Evolutionary conservation across 1,140 invertebrate genomes (phyloP), one percentile per base, ranked within the genome.

Genomic region (Anthonomus grandis): DNA sequence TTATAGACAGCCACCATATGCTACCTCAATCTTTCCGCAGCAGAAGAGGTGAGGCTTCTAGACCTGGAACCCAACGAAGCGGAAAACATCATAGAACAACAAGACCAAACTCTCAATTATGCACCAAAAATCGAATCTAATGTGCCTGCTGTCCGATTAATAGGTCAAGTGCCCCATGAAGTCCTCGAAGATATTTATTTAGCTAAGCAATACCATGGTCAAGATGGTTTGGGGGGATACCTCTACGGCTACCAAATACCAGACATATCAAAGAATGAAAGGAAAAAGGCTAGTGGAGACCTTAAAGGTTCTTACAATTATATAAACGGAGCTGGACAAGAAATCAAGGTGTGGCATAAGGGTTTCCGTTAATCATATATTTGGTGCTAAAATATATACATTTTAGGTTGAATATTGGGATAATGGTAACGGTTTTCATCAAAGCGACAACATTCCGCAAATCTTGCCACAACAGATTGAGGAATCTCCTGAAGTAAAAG

Each of bases 151-250:
- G 70, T 75, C 3, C 62, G 74, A 47, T 73, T 70, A 62, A 25
- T 58, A 47, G 59, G 83, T 39, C 76, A 83, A 39, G 80, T 83
- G 66, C 78, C 81, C 2, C 78, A 83, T n/a, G 78, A 84, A 9
- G 83, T 82, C 46, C 72, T 81, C 19, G 82, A 85, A 71, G 82
- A 84, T 73, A 81, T 83, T 19, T 84, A 84, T 64, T 70, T 81
- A 45, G 83, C 82, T 1, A 77, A 78, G 55, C 83, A 85, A 66
- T 85, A 78, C 64, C 83, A 85, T 60, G 83, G 83, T 0, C 83
- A 85, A 69, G 69, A 72, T 55, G 70, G 71, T 18, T 64, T 83
- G 10, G 83, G 83, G 2, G 78, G 79, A n/a, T 83, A 83, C 57
- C 75, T 78, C 1, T 85, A 83, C 52, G 83, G 83, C 12, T 84